These are phyloP conservation scores for Coleophora flavipennella DNA, from an alignment of 2,888 invertebrate species.

Conservation along the genomic window DNA sequence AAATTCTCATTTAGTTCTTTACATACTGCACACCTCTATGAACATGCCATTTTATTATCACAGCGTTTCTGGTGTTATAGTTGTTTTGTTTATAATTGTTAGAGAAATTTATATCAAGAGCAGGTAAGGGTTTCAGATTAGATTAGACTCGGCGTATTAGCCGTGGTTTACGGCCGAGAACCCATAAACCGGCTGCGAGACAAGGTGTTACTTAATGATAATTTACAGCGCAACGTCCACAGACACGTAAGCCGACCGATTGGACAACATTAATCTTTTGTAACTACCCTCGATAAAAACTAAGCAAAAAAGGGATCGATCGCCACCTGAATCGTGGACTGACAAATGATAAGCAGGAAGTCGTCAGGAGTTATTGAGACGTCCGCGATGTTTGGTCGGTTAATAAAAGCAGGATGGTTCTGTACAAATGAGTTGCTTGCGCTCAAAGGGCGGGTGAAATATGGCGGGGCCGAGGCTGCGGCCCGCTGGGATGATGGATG, in stretches of 20 bases:
- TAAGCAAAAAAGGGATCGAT: slow-evolving; percentile 29
- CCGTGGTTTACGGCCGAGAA: slow-evolving; percentile 44
- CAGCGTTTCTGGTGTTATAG: slow-evolving; percentile 30
- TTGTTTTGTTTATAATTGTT: slow-evolving; percentile 28
- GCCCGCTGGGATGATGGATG: slow-evolving; percentile 55
- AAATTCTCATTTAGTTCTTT: slow-evolving; percentile 40
- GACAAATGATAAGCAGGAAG: slow-evolving; percentile 51
- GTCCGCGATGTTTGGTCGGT: slow-evolving; percentile 51
- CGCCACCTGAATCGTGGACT: slow-evolving; percentile 32
- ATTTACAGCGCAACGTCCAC: slow-evolving; percentile 58
- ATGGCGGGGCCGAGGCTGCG: slow-evolving; percentile 32
- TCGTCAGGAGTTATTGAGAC: slow-evolving; percentile 57
- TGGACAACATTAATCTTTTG: slow-evolving; percentile 60
- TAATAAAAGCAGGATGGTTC: slow-evolving; percentile 50
- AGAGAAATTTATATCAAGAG: slow-evolving; percentile 42
- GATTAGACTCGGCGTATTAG: slow-evolving; percentile 46
- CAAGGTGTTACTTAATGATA: slow-evolving; percentile 66
- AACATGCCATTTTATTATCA: slow-evolving; percentile 35
- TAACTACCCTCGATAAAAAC: slow-evolving; percentile 50
- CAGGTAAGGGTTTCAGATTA: slow-evolving; percentile 60
- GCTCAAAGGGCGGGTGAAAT: slow-evolving; percentile 53
- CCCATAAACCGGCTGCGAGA: slow-evolving; percentile 42
- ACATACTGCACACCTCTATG: slow-evolving; percentile 32
- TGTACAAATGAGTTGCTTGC: slow-evolving; percentile 48
- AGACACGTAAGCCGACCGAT: slow-evolving; percentile 38